Percentiles rank a stretch among this genome's conserved stretches.
Conservation (phyloP, 2,888 invertebrate genomes). For the Neuroscelio doddi region DNA sequence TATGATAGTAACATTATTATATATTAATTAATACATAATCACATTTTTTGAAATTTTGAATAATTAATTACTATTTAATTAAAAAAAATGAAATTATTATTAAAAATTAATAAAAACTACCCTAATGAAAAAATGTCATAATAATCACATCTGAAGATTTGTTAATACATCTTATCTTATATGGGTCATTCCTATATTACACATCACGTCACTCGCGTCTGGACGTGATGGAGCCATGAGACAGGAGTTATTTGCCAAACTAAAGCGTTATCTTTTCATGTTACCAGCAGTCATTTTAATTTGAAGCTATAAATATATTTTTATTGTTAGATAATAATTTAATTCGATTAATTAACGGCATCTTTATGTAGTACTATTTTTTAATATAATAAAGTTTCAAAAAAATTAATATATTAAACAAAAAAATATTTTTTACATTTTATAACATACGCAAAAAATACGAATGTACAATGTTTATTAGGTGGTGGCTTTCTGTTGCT, state of each 20-base stretch:
- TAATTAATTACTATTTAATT: no score
- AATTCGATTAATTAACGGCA: no score
- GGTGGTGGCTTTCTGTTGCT: slow-evolving; percentile 77
- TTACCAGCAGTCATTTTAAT: slow-evolving; percentile 8
- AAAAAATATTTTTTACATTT: no score
- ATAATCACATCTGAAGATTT: not conserved
- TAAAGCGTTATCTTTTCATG: slow-evolving; percentile 13
- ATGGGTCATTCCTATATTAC: slow-evolving; percentile 1
- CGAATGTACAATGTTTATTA: slow-evolving; percentile 43
- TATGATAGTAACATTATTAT: no score
- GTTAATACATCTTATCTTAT: slow-evolving; percentile 3
- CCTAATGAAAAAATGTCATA: no score
- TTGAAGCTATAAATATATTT: slow-evolving; percentile 15
- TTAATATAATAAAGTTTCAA: no score
- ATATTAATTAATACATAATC: no score
- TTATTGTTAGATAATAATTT: slow-evolving; percentile 8
- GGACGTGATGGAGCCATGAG: slow-evolving; percentile 6
- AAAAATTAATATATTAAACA: no score
- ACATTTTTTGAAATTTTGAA: no score
- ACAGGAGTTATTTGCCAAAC: slow-evolving; percentile 16
- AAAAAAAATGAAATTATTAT: no score
- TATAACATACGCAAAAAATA: not conserved
- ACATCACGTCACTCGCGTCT: slow-evolving; percentile 8
- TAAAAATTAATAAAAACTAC: no score
- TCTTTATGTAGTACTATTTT: no score